Evolutionary conservation across 2,888 invertebrate genomes (phyloP).

Genomic region (Ectemnius lituratus): DNA sequence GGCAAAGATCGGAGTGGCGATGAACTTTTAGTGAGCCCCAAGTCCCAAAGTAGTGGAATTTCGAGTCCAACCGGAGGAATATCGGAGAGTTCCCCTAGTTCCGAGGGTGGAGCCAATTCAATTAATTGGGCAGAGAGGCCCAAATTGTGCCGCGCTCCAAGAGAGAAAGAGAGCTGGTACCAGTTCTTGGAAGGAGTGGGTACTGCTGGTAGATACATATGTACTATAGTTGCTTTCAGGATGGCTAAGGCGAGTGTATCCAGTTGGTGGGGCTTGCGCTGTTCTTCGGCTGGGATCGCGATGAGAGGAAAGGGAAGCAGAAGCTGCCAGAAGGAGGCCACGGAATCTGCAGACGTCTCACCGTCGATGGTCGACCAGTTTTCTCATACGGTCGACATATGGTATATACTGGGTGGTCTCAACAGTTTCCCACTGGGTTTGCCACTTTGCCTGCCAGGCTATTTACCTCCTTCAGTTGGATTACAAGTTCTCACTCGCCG

Average conservation of each 20-base stretch:
- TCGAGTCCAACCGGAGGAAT: no score
- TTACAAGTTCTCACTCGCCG: no score
- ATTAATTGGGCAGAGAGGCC: constrained; percentile 41
- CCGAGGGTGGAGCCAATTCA: background rate
- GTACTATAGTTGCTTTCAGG: background rate
- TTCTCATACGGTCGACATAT: constrained; percentile 71
- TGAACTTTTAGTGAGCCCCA: no score
- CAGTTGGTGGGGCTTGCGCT: constrained; percentile 43
- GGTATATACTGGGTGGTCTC: constrained; percentile 63
- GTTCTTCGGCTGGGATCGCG: constrained; percentile 11
- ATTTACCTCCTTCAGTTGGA: no score
- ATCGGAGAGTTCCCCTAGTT: no score
- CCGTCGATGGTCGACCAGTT: constrained; percentile 63
- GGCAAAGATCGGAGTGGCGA: no score
- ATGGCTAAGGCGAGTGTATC: constrained; percentile 4
- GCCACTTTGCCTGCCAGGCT: no score
- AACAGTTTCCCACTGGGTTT: constrained; percentile 29
- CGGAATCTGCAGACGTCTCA: constrained; percentile 68
- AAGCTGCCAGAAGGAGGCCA: constrained; percentile 68
- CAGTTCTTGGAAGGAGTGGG: no score
- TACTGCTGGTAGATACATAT: no score
- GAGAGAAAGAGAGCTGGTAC: no score
- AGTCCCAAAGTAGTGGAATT: no score
- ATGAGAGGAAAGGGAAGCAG: constrained; percentile 49
- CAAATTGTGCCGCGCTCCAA: no score